Evolutionary conservation across 2,888 invertebrate genomes (phyloP), one percentile per base, ranked within the genome.

Genomic region (Pomacea canaliculata): DNA sequence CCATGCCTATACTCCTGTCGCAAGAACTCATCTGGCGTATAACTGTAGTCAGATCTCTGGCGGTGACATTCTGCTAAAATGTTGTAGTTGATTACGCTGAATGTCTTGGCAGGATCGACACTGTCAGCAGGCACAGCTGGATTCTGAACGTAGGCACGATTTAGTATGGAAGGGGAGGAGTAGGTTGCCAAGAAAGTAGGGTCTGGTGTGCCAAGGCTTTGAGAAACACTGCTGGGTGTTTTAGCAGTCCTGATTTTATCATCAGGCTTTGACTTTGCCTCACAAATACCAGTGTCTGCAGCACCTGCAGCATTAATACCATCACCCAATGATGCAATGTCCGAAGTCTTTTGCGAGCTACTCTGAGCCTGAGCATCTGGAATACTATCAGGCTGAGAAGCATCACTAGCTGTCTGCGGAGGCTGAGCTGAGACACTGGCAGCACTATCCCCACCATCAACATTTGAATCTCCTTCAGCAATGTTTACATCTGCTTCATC

Each of bases 11-110:
- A 84, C 12, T 83, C 83, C 62, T 84, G 81, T n/a, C 82, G 72
- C 49, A 89, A 78, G 68, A 83, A 84, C 76, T 86, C 83, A 7
- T 79, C 76, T 16, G 83, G 80, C 27, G 86, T 86, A 79, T 84
- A 86, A 62, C 80, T 81, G 81, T 89, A 88, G 75, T 86, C 83
- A 73, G 81, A 78, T 73, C 84, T 84, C 66, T 80, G 81, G 65
- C 88, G 79, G 78, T 88, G 88, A 76, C 89, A 89, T 74, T 90
- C 89, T 23, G 89, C 90, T 72, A 90, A 81, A 66, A 90, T 86
- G 79, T 90, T 90, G 79, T 90, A 90, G 70, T 87, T 86, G 51
- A 87, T 88, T 16, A 90, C 70, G 68, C 86, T 85, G 82, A 90
- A 90, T 67, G 84, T 82, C 72, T 85, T 83, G 23, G 79, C 80